A percentile compares a stretch with the other conserved stretches of the same genome.
phyloP scores from a whole-genome alignment of 2,888 invertebrate genomes.

The Thera obeliscata region DNA sequence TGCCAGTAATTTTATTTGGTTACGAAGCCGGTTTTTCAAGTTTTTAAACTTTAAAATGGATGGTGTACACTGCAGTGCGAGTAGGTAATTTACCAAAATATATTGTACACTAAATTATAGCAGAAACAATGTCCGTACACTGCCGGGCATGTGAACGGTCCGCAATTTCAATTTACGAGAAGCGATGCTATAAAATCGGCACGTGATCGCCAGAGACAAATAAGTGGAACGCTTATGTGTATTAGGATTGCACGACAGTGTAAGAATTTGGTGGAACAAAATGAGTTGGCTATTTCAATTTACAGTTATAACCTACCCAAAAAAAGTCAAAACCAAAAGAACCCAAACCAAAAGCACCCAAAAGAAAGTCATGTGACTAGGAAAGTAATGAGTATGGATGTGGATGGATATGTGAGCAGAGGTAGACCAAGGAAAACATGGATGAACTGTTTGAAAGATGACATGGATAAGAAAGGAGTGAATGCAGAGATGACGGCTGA shows the following conservation, averaged over 20 bases:
- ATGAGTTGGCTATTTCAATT: conserved; percentile 26
- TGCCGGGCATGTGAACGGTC: conserved; percentile 51
- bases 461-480: no score
- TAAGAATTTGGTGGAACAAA: conserved; percentile 32
- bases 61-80: neutral
- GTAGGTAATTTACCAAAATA: conserved; percentile 41
- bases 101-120: conserved; percentile 59
- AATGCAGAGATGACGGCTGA: no score
- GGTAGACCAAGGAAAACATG: no score
- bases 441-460: no score
- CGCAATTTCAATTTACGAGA: conserved; percentile 81
- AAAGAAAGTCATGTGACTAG: no score
- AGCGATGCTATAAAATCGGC: conserved; percentile 78
- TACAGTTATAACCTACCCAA: conserved; percentile 2
- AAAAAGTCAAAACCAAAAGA: no score
- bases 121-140: conserved; percentile 58
- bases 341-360: no score
- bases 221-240: conserved; percentile 71
- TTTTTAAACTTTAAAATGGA: neutral
- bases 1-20: no score
- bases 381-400: no score
- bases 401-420: no score
- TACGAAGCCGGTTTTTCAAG: no score
- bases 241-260: conserved; percentile 56
- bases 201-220: conserved; percentile 79